Evolutionary conservation across 2,113 vertebrate genomes (phyloP).

Genomic region (Melanostigma gelatinosum): DNA sequence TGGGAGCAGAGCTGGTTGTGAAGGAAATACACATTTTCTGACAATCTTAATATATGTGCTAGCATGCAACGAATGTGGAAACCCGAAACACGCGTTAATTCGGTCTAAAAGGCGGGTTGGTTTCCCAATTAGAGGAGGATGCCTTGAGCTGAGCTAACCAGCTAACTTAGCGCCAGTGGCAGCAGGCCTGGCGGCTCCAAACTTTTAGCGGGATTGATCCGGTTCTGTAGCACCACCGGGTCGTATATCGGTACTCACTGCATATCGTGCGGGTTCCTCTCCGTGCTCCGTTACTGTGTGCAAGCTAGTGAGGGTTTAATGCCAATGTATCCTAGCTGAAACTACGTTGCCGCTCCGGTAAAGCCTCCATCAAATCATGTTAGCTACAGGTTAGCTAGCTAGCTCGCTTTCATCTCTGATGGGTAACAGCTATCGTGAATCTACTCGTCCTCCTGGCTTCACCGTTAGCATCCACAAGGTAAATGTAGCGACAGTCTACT

Average conservation of each 20-base stretch:
- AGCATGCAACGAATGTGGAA: background rate
- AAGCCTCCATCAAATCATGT: slow-evolving; percentile 32
- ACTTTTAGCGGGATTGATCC: slow-evolving; percentile 49
- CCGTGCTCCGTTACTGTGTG: slow-evolving; percentile 10
- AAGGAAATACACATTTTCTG: rapidly evolving
- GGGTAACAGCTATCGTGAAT: background rate
- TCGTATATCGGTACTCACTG: slow-evolving; percentile 64
- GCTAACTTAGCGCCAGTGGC: slow-evolving; percentile 48
- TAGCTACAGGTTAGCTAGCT: too few relatives aligned
- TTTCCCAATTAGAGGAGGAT: background rate
- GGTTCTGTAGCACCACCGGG: background rate
- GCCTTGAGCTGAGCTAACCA: slow-evolving; percentile 33
- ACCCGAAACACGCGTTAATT: background rate
- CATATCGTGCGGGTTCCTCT: slow-evolving; percentile 61
- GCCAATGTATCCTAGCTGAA: background rate
- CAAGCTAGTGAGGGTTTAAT: background rate
- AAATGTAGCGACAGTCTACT: background rate
- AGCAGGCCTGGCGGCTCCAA: slow-evolving; percentile 26
- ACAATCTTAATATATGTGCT: rapidly evolving
- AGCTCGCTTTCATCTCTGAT: slow-evolving; percentile 31
- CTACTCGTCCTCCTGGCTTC: slow-evolving; percentile 33
- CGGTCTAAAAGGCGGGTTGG: background rate
- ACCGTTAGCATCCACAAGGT: background rate
- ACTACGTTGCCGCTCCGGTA: slow-evolving; percentile 3
- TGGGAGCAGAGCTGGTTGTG: too few relatives aligned